Evolutionary conservation across 2,888 invertebrate genomes (phyloP), one percentile per base, ranked within the genome.

Genomic region (Acrobasis suavella): DNA sequence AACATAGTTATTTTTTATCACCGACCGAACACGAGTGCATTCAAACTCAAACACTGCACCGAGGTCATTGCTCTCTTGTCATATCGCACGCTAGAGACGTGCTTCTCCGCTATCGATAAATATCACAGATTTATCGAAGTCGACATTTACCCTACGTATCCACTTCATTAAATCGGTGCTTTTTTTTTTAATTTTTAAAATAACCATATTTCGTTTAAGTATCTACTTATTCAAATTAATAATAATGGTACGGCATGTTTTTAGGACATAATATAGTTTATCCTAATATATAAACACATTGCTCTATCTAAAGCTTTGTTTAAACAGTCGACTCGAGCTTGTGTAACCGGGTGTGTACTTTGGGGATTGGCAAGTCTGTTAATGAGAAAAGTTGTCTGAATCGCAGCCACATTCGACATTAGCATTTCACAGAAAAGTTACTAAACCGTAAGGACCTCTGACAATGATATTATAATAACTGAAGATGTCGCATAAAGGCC

Each of bases 11-110:
- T 62, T 76, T 77, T 76, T 79, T 76, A 73, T 75, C 74, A 73
- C 61, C 46, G 60, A 12, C 46, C 16, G 39, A 59, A 64, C 65
- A 72, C 72, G 75, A 81, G 77, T 80, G 86, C 85, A 83, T 78
- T 82, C 80, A 77, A 76, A 62, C 54, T 75, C 82, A 76, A 76
- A 73, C 76, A 75, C 72, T 74, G 76, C 74, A 69, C 65, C 69
- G 74, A 74, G 87, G 73, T 67, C 84, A 67, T 80, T 80, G 87
- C 83, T 82, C 89, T 75, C 74, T 66, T 71, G 75, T 80, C 88
- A 86, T 90, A 90, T 90, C 86, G 89, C 90, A 89, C 87, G 72
- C 70, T 73, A 75, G 74, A 60, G 74, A 63, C 68, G 60, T 70
- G 81, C 59, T 65, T 69, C 55, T 54, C 60, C 22, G 32, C 2